Conservation (phyloP, 2,797 vertebrate species). For the Rhinoraja longicauda region DNA sequence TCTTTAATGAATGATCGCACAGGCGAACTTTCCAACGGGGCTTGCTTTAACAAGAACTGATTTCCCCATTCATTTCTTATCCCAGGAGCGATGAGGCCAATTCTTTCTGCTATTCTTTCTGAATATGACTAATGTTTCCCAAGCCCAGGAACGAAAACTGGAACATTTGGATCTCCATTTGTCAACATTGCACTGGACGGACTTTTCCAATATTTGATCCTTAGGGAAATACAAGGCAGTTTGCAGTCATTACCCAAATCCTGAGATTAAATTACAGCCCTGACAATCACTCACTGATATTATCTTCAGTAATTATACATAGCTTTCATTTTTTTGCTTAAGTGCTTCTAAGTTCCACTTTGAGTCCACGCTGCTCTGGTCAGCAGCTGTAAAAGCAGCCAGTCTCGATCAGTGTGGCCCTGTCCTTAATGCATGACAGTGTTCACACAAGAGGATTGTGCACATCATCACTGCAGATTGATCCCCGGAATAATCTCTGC, state of each 20-base stretch:
- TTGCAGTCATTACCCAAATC: conserved; percentile 21
- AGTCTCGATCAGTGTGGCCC: conserved; percentile 21
- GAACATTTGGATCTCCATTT: neutral
- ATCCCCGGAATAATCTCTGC: conserved; percentile 26
- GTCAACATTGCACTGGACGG: neutral
- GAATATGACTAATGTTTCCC: neutral
- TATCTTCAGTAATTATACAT: conserved; percentile 22
- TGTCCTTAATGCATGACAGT: conserved; percentile 10
- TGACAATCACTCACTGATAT: conserved; percentile 12
- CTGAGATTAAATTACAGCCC: neutral
- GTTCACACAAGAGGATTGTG: conserved; percentile 26
- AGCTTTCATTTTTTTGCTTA: conserved; percentile 31
- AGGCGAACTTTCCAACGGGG: neutral
- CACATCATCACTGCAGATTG: conserved; percentile 29
- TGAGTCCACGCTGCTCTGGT: neutral
- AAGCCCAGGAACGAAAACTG: neutral
- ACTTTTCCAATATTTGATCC: neutral
- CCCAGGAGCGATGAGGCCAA: neutral
- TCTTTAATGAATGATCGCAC: too few relatives aligned
- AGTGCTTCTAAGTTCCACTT: conserved; percentile 34
- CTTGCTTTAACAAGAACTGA: neutral
- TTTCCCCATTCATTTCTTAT: neutral
- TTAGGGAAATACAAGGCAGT: conserved; percentile 17
- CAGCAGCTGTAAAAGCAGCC: conserved; percentile 26
- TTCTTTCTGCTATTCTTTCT: neutral